Base-by-base conservation (phyloP, 23 tunicate species). In the Styela clava region DNA sequence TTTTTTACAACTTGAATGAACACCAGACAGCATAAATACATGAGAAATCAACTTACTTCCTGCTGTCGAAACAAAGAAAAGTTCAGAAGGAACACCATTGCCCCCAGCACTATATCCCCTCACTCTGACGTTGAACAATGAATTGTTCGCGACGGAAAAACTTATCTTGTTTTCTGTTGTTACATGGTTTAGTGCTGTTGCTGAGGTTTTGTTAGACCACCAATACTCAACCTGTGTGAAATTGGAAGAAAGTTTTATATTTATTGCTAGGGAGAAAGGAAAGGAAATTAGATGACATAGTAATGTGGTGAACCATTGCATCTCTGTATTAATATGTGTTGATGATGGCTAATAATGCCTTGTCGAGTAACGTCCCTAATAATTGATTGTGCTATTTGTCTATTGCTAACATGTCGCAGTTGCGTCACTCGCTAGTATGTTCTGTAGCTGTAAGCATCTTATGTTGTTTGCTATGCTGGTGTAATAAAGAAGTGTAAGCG, bases 91-190 rank as follows among this genome's bases (percentile, higher is more conserved):
- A 3, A 64, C 37, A 1, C 95, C 95, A 24, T 72, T 44, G 7
- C 95, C 95, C n/a, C 95, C 95, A 2, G 52, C 73, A 78, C 74
- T 89, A 63, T 37, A 74, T 0, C 82, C 95, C 19, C 82, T 76
- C 1, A 89, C 73, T 86, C 95, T 81, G 26, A 89, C 83, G 1
- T 85, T 33, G 44, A 78, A 85, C 0, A 74, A 65, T 2, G 78
- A 82, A 26, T 64, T 31, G 1, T 31, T 31, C 22, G 95, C 89
- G 9, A 89, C 65, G 1, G 33, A 35, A 67, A 89, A 74, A 16
- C 24, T 20, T 2, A 79, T 30, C 9, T 44, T 22, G n/a, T 85
- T 85, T 2, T 78, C 31, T 1, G 69, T 77, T 61, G 83, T 73
- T 64, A 64, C 21, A 28, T 35, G 35, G 28, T 30, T 33, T 26